Percentiles rank a stretch among this genome's conserved stretches.
Conservation (phyloP, 2,797 vertebrate genomes). For the Pipistrellus pipistrellus region DNA sequence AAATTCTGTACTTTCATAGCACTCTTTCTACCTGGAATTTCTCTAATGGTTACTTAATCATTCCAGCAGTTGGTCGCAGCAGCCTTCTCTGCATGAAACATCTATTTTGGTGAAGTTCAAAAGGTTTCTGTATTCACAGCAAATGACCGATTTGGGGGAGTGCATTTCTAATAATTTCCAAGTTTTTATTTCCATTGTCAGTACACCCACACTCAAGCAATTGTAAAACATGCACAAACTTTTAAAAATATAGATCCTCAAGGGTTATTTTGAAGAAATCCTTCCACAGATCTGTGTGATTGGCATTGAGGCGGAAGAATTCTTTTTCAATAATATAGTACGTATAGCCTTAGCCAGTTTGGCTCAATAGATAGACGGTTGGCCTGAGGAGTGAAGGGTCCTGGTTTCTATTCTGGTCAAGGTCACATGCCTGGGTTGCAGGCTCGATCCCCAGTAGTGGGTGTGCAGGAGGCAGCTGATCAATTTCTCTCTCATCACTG, state of each 20-base stretch:
- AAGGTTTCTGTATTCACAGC: conserved; percentile 21
- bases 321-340: background rate
- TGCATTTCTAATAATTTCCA: background rate
- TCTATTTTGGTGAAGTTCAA: conserved; percentile 62
- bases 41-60: conserved; percentile 66
- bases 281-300: background rate
- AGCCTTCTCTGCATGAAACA: conserved; percentile 62
- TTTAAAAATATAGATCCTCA: background rate
- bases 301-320: background rate
- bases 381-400: too few relatives aligned
- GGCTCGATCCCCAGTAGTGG: too few relatives aligned
- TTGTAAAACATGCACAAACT: background rate
- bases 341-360: background rate
- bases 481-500: too few relatives aligned
- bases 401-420: too few relatives aligned
- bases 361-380: too few relatives aligned
- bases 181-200: conserved; percentile 36
- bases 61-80: conserved; percentile 53
- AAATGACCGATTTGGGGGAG: background rate
- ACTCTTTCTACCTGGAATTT: background rate
- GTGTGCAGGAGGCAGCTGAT: too few relatives aligned
- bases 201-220: background rate
- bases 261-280: conserved; percentile 35
- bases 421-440: too few relatives aligned
- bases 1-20: conserved; percentile 44